phyloP scores from a whole-genome alignment of 1,140 invertebrate species.

The Leptinotarsa texana region DNA sequence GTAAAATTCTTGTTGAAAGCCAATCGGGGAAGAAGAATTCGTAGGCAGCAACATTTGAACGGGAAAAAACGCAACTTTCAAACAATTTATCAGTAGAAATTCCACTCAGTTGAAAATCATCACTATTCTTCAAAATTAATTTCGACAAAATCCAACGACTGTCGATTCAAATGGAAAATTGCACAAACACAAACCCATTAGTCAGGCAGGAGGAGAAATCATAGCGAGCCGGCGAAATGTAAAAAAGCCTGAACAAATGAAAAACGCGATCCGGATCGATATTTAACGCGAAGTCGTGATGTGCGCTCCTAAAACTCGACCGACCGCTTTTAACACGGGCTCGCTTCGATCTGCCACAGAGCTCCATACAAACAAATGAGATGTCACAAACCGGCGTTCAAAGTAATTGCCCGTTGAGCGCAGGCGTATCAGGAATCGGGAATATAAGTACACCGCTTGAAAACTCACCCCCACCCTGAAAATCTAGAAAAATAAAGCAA shows the following conservation, averaged over 20 bases:
- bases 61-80: neutral
- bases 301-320: neutral
- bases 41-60: slow-evolving; percentile 47
- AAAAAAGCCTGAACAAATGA: slow-evolving; percentile 10
- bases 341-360: slow-evolving; percentile 6
- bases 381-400: neutral
- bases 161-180: no score
- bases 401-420: neutral
- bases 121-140: no score
- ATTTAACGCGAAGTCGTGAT: neutral
- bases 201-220: neutral
- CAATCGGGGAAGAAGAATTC: slow-evolving; percentile 48
- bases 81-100: no score
- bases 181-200: no score
- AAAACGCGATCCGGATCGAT: slow-evolving; percentile 6
- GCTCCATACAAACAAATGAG: slow-evolving; percentile 14
- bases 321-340: neutral
- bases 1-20: slow-evolving; percentile 49
- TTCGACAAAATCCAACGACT: no score
- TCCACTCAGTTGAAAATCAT: no score
- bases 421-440: neutral
- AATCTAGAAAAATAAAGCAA: no score
- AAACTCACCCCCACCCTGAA: no score
- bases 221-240: slow-evolving; percentile 13
- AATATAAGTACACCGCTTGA: no score